Percentiles rank a stretch among this genome's conserved stretches.
phyloP scores from a whole-genome alignment of 1,140 invertebrate genomes.

The Bombus confusus region DNA sequence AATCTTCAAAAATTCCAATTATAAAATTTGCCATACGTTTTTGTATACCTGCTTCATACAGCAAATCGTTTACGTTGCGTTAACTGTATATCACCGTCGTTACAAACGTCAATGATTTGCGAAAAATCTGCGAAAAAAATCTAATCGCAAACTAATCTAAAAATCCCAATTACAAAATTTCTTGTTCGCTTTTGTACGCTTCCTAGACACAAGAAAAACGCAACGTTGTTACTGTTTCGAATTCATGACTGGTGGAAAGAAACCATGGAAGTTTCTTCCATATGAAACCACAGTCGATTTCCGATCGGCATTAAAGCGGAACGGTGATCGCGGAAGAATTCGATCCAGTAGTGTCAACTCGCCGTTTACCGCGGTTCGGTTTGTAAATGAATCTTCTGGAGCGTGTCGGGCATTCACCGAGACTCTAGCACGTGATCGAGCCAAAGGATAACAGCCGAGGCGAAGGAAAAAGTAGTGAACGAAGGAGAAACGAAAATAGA shows the following conservation, averaged over 20 bases:
- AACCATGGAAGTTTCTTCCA: background rate
- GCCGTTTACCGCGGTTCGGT: background rate
- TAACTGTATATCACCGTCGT: background rate
- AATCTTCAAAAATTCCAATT: background rate
- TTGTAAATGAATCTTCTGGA: slow-evolving; percentile 26
- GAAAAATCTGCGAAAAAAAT: background rate
- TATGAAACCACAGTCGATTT: background rate
- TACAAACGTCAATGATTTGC: background rate
- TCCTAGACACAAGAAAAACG: background rate
- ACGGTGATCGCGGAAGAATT: slow-evolving; percentile 10
- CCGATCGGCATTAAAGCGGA: background rate
- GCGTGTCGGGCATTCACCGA: slow-evolving; percentile 48
- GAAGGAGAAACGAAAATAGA: background rate
- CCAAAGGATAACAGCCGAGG: slow-evolving; percentile 31
- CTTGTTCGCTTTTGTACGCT: background rate
- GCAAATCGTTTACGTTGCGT: background rate
- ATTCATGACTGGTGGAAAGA: no score
- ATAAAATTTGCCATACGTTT: background rate
- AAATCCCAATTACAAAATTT: background rate
- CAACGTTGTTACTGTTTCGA: background rate
- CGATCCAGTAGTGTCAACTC: background rate
- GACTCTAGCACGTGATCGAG: slow-evolving; percentile 34
- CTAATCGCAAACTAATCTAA: background rate
- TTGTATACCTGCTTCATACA: background rate
- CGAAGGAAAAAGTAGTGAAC: slow-evolving; percentile 1